Percentiles rank a stretch among this genome's conserved stretches.
Evolutionary conservation across 92 coral and sea anemone species (phyloP).

Genomic region (Actinostola sp.): DNA sequence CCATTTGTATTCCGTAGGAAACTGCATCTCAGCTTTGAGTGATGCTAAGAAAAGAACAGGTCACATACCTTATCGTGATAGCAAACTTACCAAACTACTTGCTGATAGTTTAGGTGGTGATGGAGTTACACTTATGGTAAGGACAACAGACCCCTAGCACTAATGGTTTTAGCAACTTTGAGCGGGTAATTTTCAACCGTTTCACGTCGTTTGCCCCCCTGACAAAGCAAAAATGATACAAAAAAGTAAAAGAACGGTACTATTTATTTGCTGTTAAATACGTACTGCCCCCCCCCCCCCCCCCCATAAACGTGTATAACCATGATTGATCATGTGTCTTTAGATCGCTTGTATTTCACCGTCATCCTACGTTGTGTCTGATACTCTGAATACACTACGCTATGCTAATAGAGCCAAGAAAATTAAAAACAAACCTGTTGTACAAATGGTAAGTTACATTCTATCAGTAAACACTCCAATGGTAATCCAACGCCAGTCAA

Average conservation of each 20-base stretch:
- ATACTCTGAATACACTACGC: conserved; percentile 93
- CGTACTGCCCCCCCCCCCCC: no score
- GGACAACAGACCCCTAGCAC: conserved; percentile 1
- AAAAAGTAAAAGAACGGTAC: no score
- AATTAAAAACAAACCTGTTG: conserved; percentile 96
- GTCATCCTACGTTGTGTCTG: conserved; percentile 85
- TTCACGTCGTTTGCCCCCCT: no score
- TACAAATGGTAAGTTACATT: conserved; percentile 90
- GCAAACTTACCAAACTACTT: conserved; percentile 93
- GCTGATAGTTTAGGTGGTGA: conserved; percentile 99
- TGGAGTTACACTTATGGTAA: conserved; percentile 97
- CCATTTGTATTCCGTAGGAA: no score
- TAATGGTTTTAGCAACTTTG: no score
- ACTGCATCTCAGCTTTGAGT: conserved; percentile 96
- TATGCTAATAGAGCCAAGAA: conserved; percentile 98
- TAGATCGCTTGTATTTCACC: conserved; percentile 99
- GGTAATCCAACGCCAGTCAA: no score
- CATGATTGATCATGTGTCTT: conserved; percentile 12
- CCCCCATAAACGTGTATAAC: not conserved
- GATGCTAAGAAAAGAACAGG: conserved; percentile 87
- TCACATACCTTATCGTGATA: conserved; percentile 94
- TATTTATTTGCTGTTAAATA: no score
- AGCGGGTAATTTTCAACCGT: no score
- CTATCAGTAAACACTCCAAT: no score
- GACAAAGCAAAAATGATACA: no score